Evolutionary conservation across 2,113 vertebrate genomes (phyloP).

Genomic region (Lepus europaeus): DNA sequence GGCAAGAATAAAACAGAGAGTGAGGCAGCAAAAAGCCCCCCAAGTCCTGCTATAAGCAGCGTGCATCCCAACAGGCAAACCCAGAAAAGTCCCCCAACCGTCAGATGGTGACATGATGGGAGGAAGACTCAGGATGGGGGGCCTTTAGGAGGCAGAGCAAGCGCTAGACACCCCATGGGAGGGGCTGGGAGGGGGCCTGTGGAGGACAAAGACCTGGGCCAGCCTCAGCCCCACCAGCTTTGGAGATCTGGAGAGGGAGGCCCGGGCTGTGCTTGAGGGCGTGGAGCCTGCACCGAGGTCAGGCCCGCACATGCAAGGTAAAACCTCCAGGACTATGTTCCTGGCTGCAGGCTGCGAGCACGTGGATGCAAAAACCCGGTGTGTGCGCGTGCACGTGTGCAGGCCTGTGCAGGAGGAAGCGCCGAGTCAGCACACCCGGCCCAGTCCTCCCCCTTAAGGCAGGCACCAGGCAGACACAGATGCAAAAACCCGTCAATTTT

Average conservation of each 20-base stretch:
- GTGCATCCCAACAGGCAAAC: background rate
- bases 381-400: background rate
- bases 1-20: background rate
- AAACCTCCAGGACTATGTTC: conserved; percentile 38
- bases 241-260: background rate
- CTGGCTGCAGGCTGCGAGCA: conserved; percentile 55
- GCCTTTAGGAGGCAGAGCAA: background rate
- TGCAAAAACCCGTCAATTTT: conserved; percentile 76
- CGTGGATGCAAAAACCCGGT: conserved; percentile 27
- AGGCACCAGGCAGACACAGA: conserved; percentile 79
- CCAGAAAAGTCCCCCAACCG: background rate
- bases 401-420: too few species aligned
- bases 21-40: background rate
- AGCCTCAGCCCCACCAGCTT: too few species aligned
- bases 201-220: too few species aligned
- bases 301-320: conserved; percentile 51
- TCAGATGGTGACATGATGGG: background rate
- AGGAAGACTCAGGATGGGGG: background rate
- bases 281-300: background rate
- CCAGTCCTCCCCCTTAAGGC: conserved; percentile 54
- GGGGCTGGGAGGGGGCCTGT: too few species aligned
- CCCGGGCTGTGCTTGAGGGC: background rate
- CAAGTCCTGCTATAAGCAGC: background rate
- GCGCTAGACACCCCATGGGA: background rate
- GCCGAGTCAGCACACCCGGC: conserved; percentile 11